phyloP scores from a whole-genome alignment of 2,888 invertebrate genomes.

The Thyatira batis region DNA sequence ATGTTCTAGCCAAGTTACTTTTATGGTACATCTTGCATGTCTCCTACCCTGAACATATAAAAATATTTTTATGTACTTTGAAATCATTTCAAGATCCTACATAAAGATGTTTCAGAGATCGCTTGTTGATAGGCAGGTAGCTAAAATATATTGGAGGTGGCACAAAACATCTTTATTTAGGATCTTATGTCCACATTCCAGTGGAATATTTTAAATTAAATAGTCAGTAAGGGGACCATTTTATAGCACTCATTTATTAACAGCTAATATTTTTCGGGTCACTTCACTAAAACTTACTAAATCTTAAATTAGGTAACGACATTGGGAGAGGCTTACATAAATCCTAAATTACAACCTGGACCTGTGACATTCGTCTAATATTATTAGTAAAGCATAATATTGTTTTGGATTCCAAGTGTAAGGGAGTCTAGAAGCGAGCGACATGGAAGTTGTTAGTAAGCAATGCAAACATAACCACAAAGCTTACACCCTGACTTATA shows the following conservation, averaged over 20 bases:
- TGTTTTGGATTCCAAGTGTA: constrained; percentile 56
- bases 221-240: constrained; percentile 53
- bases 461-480: constrained; percentile 60
- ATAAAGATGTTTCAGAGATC: constrained; percentile 46
- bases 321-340: constrained; percentile 68
- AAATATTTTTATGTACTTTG: constrained; percentile 80
- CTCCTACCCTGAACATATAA: constrained; percentile 78
- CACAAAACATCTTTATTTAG: constrained; percentile 51
- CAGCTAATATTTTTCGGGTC: constrained; percentile 66
- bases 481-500: constrained; percentile 46
- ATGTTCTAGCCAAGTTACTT: constrained; percentile 74
- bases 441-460: constrained; percentile 71
- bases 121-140: constrained; percentile 13
- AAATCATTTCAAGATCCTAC: constrained; percentile 56
- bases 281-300: constrained; percentile 63
- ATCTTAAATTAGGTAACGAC: constrained; percentile 75
- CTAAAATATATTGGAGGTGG: constrained; percentile 13
- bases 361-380: constrained; percentile 71
- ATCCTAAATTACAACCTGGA: constrained; percentile 77
- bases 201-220: constrained; percentile 57
- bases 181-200: constrained; percentile 44
- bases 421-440: constrained; percentile 60
- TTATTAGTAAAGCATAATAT: constrained; percentile 65
- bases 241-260: constrained; percentile 75
- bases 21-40: constrained; percentile 68